Evolutionary conservation across 2,113 vertebrate species (phyloP).

Genomic region (Boleophthalmus pectinirostris): DNA sequence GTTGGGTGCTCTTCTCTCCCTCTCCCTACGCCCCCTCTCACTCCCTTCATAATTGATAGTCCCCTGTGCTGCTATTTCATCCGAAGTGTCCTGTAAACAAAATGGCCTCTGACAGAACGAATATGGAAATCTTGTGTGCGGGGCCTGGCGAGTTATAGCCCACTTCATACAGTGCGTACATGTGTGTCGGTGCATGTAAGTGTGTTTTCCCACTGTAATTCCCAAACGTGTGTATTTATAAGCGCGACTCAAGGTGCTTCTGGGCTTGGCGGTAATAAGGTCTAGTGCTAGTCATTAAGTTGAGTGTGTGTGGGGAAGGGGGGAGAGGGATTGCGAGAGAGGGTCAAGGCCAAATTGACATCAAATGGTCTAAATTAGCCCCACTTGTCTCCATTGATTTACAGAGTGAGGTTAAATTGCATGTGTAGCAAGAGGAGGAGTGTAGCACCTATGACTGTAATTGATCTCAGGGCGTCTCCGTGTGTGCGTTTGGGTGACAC

Average conservation of each 20-base stretch:
- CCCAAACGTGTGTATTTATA: slow-evolving; percentile 13
- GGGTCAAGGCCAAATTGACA: slow-evolving; percentile 79
- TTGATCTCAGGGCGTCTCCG: slow-evolving; percentile 42
- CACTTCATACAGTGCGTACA: background rate
- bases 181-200: slow-evolving; percentile 8
- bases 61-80: slow-evolving; percentile 74
- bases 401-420: slow-evolving; percentile 72
- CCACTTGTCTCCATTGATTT: slow-evolving; percentile 79
- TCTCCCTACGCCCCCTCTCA: slow-evolving; percentile 7
- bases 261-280: slow-evolving; percentile 72
- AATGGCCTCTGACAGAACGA: slow-evolving; percentile 72
- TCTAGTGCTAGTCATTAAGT: slow-evolving; percentile 62
- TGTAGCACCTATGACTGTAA: slow-evolving; percentile 42
- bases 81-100: slow-evolving; percentile 77
- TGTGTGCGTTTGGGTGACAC: slow-evolving; percentile 36
- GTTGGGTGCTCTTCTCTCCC: slow-evolving; percentile 10
- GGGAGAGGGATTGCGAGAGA: slow-evolving; percentile 45
- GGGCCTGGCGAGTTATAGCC: slow-evolving; percentile 61
- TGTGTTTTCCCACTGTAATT: slow-evolving; percentile 7
- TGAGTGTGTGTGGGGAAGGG: slow-evolving; percentile 29
- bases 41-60: slow-evolving; percentile 66
- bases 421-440: slow-evolving; percentile 48
- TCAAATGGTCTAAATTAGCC: slow-evolving; percentile 80
- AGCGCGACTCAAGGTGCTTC: slow-evolving; percentile 37
- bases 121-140: slow-evolving; percentile 73